These are phyloP conservation scores for Plecotus auritus DNA, from an alignment of 2,113 vertebrate species.

Conservation along the genomic window DNA sequence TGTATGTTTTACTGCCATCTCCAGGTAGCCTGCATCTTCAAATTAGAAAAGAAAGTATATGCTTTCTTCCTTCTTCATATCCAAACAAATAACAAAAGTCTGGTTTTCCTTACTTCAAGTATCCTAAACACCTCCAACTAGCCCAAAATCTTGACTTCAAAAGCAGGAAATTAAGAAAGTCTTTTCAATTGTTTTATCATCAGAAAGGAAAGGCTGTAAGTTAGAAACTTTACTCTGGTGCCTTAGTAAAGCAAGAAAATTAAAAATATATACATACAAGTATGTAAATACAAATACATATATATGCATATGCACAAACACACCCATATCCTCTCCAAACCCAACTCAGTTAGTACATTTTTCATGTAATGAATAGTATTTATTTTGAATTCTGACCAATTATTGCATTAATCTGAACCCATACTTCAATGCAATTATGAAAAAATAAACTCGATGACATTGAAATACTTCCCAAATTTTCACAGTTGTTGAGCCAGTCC, in stretches of 20 bases:
- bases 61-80: neutral
- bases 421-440: constrained; percentile 13
- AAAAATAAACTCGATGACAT: neutral
- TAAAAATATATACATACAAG: neutral
- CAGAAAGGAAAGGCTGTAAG: neutral
- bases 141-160: neutral
- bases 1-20: neutral
- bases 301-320: neutral
- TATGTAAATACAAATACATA: too few relatives aligned
- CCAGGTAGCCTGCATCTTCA: neutral
- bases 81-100: neutral
- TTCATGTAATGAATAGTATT: neutral
- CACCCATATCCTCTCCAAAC: neutral
- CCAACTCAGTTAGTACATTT: neutral
- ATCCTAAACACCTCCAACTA: neutral
- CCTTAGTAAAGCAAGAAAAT: neutral
- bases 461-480: neutral
- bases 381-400: constrained; percentile 15
- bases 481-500: neutral
- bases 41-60: neutral
- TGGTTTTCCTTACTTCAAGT: constrained; percentile 5
- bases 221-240: neutral
- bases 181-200: neutral
- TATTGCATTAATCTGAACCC: neutral
- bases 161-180: neutral